These are phyloP conservation scores for Xylocampa areola DNA, from an alignment of 2,888 invertebrate species.

Conservation along the genomic window DNA sequence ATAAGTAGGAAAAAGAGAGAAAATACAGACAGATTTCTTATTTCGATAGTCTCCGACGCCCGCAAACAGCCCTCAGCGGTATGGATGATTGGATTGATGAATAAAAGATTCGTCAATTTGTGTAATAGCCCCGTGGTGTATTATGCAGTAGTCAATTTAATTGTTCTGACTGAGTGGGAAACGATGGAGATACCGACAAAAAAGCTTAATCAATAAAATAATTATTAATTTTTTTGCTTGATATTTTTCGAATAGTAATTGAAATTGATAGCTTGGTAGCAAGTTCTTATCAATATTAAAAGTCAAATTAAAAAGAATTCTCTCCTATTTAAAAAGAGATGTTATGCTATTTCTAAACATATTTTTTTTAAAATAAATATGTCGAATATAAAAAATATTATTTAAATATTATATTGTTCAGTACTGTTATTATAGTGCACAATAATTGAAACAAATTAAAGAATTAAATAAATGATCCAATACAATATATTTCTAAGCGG, in stretches of 20 bases:
- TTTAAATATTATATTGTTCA: no score
- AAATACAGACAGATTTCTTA: conserved; percentile 68
- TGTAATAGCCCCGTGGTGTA: conserved; percentile 77
- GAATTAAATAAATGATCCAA: not conserved
- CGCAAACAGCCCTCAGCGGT: conserved; percentile 81
- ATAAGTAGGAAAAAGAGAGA: conserved; percentile 57
- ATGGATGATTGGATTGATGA: conserved; percentile 86
- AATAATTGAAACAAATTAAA: no score
- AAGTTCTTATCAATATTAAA: no score
- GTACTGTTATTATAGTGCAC: no score
- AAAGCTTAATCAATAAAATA: conserved; percentile 50
- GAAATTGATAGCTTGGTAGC: no score
- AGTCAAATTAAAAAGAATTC: no score
- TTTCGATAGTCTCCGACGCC: conserved; percentile 81
- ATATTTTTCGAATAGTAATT: not conserved
- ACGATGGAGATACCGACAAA: conserved; percentile 43
- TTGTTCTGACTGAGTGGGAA: conserved; percentile 60
- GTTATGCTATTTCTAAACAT: no score
- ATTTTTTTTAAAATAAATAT: no score
- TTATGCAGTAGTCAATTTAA: conserved; percentile 84
- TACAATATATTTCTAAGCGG: not conserved
- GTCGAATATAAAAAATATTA: no score
- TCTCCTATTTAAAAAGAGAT: no score
- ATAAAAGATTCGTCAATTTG: conserved; percentile 88
- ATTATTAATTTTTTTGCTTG: conserved; percentile 14